Base-by-base conservation (phyloP, 2,888 invertebrate genomes). In the Omphaloscelis lunosa region DNA sequence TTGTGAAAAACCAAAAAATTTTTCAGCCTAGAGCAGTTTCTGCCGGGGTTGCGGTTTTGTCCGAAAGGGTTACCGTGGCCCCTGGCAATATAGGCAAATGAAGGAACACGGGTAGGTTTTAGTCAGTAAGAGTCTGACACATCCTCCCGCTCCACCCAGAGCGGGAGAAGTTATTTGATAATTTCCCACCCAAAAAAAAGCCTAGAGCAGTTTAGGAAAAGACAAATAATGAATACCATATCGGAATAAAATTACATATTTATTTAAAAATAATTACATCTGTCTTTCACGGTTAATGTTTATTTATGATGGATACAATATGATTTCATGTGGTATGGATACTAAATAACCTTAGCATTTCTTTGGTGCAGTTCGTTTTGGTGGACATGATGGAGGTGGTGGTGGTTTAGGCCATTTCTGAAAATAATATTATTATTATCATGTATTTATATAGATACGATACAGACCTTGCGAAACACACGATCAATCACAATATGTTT, bases 301-400 rank as follows among this genome's bases (percentile, higher is more conserved):
- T 78, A 78, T 81, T 75, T 9, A 34, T 27, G 56, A 51, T 34
- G n/a, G 29, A 27, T 63, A 63, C 51, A 77, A 75, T 15, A 12
- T 53, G 53, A 23, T 63, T 75, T 45, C 15, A 17, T 45, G 17
- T 45, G 62, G 29, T 51, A 53, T 39, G 17, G 2, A 20, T 23
- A 53, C 3, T 34, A 34, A 34, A 34, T 34, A 34, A 34, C 15
- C 27, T 78, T 17, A 65, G 9, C 75, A 78, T 29, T 2, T n/a
- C 20, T 48, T 80, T 27, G 12, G 41, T 2, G 39, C 17, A 12
- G 77, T 61, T 7, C 4, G 27, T 11, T 3, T 11, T 23, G 15
- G 4, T 45, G 5, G 2, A 3, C 48, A 17, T 8, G 58, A 34
- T 5, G 61, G 20, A 0, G 39, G 76, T 34, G 34, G 34, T 5